Conservation (phyloP, 2,797 vertebrate species). For the Myoxocephalus aenaeus region DNA sequence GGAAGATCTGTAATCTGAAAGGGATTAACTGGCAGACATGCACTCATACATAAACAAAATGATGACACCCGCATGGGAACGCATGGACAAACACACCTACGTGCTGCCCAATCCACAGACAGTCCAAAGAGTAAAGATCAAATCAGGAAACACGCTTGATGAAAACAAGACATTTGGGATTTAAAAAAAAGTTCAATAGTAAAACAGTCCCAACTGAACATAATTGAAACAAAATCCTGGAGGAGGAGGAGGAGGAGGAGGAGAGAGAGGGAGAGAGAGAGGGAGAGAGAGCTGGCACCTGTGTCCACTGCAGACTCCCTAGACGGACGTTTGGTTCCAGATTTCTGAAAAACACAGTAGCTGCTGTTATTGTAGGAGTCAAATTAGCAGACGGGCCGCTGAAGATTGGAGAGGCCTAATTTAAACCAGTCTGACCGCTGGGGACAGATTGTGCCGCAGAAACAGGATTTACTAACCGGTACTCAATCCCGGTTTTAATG, state of each 20-base stretch:
- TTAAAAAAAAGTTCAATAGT: constrained; percentile 26
- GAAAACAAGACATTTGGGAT: constrained; percentile 65
- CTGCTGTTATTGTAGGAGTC: constrained; percentile 79
- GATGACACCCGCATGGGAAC: constrained; percentile 13
- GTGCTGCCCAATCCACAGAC: constrained; percentile 29
- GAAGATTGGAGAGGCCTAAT: constrained; percentile 61
- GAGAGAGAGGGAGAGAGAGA: constrained; percentile 7
- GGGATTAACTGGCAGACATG: constrained; percentile 16
- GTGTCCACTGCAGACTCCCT: constrained; percentile 70
- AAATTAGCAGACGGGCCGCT: constrained; percentile 65
- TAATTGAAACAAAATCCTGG: constrained; percentile 48
- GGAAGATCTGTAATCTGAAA: constrained; percentile 14
- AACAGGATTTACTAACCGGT: constrained; percentile 57
- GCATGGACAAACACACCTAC: constrained; percentile 11
- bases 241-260: constrained; percentile 15
- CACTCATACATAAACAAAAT: neutral
- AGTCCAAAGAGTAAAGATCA: constrained; percentile 29
- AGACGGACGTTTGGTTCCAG: constrained; percentile 72
- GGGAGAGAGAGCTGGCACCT: constrained; percentile 64
- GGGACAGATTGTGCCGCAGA: constrained; percentile 31
- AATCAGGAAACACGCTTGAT: constrained; percentile 58
- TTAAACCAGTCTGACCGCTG: constrained; percentile 60
- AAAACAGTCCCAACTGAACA: constrained; percentile 55
- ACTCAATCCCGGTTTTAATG: constrained; percentile 31
- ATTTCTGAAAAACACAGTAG: constrained; percentile 80